Percentiles rank a stretch among this genome's conserved stretches.
These are phyloP conservation scores for Caenorhabditis japonica DNA, from an alignment of 2,888 invertebrate genomes.

Conservation along the genomic window DNA sequence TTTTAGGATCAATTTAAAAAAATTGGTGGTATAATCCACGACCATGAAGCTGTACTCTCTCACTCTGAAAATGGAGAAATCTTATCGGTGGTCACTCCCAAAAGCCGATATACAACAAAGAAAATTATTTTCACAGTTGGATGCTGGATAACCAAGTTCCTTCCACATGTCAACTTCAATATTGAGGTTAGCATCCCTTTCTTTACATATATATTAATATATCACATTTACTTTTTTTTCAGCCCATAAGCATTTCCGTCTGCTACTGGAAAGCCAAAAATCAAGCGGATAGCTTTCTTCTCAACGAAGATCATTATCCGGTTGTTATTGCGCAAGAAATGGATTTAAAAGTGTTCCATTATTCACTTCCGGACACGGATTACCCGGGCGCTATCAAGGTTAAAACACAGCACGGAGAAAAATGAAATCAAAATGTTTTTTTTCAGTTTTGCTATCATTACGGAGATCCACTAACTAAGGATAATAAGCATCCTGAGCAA, in stretches of 20 bases:
- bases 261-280: slow-evolving; percentile 57
- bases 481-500: slow-evolving; percentile 29
- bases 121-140: slow-evolving; percentile 71
- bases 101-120: slow-evolving; percentile 53
- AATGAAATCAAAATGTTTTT: background rate
- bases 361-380: slow-evolving; percentile 53
- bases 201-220: background rate
- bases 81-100: slow-evolving; percentile 22
- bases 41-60: slow-evolving; percentile 39
- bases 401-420: background rate
- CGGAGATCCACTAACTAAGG: slow-evolving; percentile 39
- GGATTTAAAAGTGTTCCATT: slow-evolving; percentile 44
- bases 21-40: slow-evolving; percentile 50
- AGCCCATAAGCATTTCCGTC: slow-evolving; percentile 57
- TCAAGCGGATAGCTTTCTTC: slow-evolving; percentile 10
- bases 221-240: background rate
- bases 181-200: slow-evolving; percentile 43
- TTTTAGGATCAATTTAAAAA: slow-evolving; percentile 59
- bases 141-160: slow-evolving; percentile 68
- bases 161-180: slow-evolving; percentile 59
- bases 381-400: slow-evolving; percentile 59
- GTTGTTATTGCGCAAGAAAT: slow-evolving; percentile 55
- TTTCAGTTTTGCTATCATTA: slow-evolving; percentile 54
- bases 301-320: slow-evolving; percentile 52
- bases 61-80: slow-evolving; percentile 17